phyloP scores from a whole-genome alignment of 2,888 invertebrate species.

The Griposia aprilina region DNA sequence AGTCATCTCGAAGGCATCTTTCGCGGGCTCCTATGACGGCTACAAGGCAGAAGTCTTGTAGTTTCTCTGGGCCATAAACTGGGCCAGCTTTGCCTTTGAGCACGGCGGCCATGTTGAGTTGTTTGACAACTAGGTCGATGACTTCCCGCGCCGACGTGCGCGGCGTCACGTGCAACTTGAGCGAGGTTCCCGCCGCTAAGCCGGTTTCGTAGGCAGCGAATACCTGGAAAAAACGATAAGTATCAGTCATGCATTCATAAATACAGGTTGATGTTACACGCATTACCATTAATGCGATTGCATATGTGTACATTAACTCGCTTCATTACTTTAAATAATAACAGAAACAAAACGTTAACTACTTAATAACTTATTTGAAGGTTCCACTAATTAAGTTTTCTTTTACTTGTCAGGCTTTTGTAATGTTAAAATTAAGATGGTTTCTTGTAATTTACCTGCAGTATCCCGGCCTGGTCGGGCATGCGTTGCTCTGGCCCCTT shows the following conservation, averaged over 20 bases:
- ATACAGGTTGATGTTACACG: constrained; percentile 22
- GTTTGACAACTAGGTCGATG: constrained; percentile 98
- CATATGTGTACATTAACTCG: constrained; percentile 4
- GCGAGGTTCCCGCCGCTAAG: constrained; percentile 97
- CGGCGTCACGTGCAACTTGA: constrained; percentile 98
- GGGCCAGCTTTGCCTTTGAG: constrained; percentile 96
- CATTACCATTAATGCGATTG: constrained; percentile 16
- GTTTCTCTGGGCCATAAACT: constrained; percentile 95
- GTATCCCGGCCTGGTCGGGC: constrained; percentile 90
- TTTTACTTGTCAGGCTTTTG: background rate
- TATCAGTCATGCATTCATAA: constrained; percentile 28
- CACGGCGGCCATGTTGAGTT: constrained; percentile 97
- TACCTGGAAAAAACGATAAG: constrained; percentile 91
- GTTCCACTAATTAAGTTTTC: background rate
- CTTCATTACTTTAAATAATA: background rate
- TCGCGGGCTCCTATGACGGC: constrained; percentile 99
- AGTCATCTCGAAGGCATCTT: constrained; percentile 98
- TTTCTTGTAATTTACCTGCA: constrained; percentile 89
- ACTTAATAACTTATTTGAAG: constrained; percentile 15
- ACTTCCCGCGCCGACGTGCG: constrained; percentile 98
- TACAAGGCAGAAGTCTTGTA: constrained; percentile 97
- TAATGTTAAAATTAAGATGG: background rate
- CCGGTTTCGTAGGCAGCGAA: constrained; percentile 99
- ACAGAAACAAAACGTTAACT: background rate
- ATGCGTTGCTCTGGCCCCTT: constrained; percentile 81